phyloP scores from a whole-genome alignment of 2,797 vertebrate species.

The Okamejei kenojei region DNA sequence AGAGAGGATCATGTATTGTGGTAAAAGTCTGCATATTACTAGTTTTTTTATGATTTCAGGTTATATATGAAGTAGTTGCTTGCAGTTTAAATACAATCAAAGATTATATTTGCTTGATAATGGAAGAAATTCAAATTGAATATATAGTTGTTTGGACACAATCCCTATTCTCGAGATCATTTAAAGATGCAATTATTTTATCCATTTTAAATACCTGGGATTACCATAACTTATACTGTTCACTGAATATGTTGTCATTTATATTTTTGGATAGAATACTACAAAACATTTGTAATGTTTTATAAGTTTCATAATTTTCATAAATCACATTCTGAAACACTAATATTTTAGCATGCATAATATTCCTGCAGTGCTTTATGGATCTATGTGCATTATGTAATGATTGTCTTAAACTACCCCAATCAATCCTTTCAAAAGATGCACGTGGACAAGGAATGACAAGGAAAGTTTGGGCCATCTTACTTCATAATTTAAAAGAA shows the following conservation, averaged over 20 bases:
- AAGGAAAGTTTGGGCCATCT: not conserved
- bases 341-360: not conserved
- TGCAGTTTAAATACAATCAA: not conserved
- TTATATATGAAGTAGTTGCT: not conserved
- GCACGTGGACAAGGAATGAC: not conserved
- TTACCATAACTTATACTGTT: not conserved
- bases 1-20: not conserved
- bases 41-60: not conserved
- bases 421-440: not conserved
- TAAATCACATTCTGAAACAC: not conserved
- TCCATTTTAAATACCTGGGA: not conserved
- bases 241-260: not conserved
- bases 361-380: not conserved
- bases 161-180: not conserved
- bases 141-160: not conserved
- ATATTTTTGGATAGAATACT: not conserved
- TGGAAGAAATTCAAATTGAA: constrained; percentile 16
- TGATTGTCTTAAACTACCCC: not conserved
- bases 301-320: not conserved
- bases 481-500: not conserved
- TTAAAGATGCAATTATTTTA: not conserved
- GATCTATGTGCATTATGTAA: not conserved
- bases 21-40: not conserved
- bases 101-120: not conserved
- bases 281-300: constrained; percentile 17